A percentile compares a stretch with the other conserved stretches of the same genome.
Conservation (phyloP, 35 echinoderm and acorn worm genomes). For the Hemicentrotus pulcherrimus region DNA sequence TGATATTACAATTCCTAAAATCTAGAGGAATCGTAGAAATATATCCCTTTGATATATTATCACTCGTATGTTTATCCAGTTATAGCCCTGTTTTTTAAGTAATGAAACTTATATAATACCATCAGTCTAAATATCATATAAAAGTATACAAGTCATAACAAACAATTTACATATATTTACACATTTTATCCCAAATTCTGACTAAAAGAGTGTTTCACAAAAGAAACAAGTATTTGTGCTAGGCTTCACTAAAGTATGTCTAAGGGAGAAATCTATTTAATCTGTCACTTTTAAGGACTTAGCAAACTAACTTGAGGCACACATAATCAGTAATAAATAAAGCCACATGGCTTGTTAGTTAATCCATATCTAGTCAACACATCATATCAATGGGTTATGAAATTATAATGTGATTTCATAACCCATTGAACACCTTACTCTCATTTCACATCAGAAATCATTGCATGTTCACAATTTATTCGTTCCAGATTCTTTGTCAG, state of each 20-base stretch:
- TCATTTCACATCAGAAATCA: not conserved
- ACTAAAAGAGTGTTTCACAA: not conserved
- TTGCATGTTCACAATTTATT: not conserved
- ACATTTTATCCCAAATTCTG: not conserved
- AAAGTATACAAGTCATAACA: not conserved
- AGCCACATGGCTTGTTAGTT: not conserved
- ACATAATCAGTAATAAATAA: not conserved
- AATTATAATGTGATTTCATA: not conserved
- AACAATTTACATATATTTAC: not conserved
- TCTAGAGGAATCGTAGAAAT: not conserved
- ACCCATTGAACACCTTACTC: no score
- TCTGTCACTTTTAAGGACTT: not conserved
- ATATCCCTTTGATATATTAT: not conserved
- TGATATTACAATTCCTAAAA: no score
- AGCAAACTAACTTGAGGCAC: not conserved
- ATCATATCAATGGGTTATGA: not conserved
- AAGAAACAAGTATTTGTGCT: not conserved
- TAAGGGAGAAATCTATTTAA: not conserved
- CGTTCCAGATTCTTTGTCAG: not conserved
- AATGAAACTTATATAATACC: not conserved
- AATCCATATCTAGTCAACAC: not conserved
- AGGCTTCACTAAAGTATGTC: not conserved
- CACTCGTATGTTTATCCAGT: not conserved
- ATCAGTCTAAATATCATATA: not conserved
- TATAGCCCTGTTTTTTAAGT: not conserved